These are phyloP conservation scores for Atractosteus spatula DNA, from an alignment of 2,113 vertebrate genomes.

Conservation along the genomic window DNA sequence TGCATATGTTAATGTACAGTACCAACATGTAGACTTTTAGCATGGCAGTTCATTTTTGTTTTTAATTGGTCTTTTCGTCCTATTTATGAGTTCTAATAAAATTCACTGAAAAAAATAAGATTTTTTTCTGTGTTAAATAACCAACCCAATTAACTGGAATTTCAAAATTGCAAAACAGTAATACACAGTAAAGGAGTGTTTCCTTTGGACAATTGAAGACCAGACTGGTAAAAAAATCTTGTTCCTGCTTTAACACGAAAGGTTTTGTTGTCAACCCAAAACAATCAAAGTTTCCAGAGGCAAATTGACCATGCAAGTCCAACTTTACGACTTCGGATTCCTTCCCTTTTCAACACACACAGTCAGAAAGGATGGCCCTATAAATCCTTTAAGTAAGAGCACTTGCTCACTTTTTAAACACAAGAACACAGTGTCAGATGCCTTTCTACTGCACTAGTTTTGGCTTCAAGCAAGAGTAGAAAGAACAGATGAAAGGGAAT, in stretches of 20 bases:
- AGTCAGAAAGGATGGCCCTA: constrained; percentile 30
- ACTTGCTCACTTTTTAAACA: constrained; percentile 14
- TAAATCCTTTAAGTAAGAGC: constrained; percentile 31
- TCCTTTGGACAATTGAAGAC: not conserved
- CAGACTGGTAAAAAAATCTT: too few species aligned
- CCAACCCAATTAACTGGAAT: too few species aligned
- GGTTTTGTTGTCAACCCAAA: constrained; percentile 30
- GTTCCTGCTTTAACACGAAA: too few species aligned
- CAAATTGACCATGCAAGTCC: constrained; percentile 34
- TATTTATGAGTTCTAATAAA: too few species aligned
- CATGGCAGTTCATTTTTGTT: too few species aligned
- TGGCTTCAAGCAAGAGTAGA: constrained; percentile 32
- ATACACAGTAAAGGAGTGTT: not conserved
- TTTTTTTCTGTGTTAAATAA: too few species aligned
- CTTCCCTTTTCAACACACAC: constrained; percentile 35
- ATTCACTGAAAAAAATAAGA: too few species aligned
- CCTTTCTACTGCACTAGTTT: constrained; percentile 23
- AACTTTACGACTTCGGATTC: constrained; percentile 43
- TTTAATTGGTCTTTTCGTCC: too few species aligned
- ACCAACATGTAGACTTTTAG: too few species aligned
- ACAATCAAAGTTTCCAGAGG: constrained; percentile 34
- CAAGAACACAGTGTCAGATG: constrained; percentile 21
- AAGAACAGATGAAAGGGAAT: constrained; percentile 37
- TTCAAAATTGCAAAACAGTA: too few species aligned
- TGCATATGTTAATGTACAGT: too few species aligned